Conservation (phyloP, 2,888 invertebrate species). For the Thecophora atra region DNA sequence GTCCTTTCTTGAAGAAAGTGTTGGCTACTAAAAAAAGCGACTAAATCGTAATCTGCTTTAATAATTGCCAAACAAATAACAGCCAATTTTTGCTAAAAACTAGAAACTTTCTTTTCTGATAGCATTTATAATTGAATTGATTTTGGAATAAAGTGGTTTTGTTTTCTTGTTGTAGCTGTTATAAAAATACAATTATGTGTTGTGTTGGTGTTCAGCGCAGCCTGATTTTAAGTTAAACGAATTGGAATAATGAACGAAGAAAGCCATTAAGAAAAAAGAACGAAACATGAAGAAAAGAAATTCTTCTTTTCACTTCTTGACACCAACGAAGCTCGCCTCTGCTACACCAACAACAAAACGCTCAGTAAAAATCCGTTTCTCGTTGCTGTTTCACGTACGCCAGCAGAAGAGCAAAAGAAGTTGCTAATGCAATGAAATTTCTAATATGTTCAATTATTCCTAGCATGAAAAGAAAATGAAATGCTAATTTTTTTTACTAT, state of each 20-base stretch:
- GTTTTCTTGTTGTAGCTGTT: slow-evolving; percentile 9
- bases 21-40: not conserved
- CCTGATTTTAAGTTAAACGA: slow-evolving; percentile 28
- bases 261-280: not conserved
- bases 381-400: slow-evolving; percentile 14
- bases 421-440: not conserved
- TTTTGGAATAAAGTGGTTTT: not conserved
- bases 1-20: no score
- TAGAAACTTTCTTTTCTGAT: not conserved
- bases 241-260: not conserved
- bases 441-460: no score
- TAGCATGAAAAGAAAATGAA: not conserved
- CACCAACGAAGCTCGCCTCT: not conserved
- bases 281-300: slow-evolving; percentile 16
- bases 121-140: not conserved
- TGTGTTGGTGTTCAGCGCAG: slow-evolving; percentile 14
- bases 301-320: no score
- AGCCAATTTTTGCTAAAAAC: not conserved
- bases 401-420: not conserved
- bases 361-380: no score
- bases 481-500: slow-evolving; percentile 2
- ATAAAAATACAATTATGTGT: not conserved
- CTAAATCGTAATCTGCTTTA: not conserved
- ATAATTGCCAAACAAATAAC: no score
- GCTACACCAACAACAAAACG: no score